phyloP scores from a whole-genome alignment of 2,888 invertebrate species.

The Epirrita christyi region DNA sequence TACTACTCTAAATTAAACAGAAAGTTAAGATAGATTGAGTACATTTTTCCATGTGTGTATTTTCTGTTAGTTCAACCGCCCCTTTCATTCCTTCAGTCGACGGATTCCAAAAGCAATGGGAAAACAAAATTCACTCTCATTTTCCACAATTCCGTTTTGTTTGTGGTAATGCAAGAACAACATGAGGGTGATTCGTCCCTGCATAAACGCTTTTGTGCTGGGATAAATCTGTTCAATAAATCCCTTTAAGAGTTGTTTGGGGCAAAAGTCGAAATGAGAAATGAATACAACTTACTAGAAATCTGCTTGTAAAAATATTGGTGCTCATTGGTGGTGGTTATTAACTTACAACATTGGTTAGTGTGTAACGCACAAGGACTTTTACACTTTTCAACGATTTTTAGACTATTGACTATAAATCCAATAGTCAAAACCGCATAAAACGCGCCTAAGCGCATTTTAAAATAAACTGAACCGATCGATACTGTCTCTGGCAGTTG shows the following conservation, averaged over 20 bases:
- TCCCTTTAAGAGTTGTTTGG: conserved; percentile 16
- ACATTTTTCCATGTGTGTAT: conserved; percentile 7
- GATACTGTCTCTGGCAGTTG: no score
- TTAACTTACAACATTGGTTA: no score
- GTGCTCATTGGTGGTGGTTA: no score
- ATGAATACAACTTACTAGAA: not conserved
- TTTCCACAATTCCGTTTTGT: conserved; percentile 60
- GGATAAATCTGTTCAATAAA: conserved; percentile 39
- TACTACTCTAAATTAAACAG: conserved; percentile 4
- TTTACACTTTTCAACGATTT: no score
- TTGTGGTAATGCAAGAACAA: conserved; percentile 68
- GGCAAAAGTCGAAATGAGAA: conserved; percentile 4
- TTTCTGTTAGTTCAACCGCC: conserved; percentile 36
- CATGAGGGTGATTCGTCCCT: conserved; percentile 57
- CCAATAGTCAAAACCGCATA: no score
- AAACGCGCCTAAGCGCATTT: no score
- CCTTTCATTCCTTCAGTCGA: conserved; percentile 40
- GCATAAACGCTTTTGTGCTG: conserved; percentile 58
- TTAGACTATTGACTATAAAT: no score
- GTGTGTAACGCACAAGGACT: no score
- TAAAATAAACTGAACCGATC: no score
- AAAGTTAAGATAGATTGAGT: conserved; percentile 6
- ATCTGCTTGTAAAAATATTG: no score
- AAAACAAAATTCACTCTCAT: conserved; percentile 60
- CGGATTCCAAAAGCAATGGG: conserved; percentile 52